Base-by-base conservation (phyloP, 2,113 vertebrate species). In the Apus apus region DNA sequence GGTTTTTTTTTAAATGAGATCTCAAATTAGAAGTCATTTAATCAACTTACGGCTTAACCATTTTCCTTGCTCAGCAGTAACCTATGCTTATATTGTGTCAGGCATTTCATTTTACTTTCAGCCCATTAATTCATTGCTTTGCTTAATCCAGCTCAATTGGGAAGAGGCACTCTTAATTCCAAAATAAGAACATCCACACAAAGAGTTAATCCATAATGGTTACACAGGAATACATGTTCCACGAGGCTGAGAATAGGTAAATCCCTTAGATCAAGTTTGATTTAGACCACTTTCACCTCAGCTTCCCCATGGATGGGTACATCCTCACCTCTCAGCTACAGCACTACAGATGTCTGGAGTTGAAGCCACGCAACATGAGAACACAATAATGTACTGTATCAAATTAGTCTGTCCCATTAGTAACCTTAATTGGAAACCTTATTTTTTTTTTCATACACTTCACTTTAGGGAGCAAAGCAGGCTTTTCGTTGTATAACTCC, bases 341-440 rank as follows among this genome's bases (percentile, higher is more conserved):
- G 46, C 36, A 62, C 18, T 4, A 17, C 0, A 4, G 46, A 2
- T 15, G 5, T 0, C 50, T 29, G 89, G 54, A 46, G 56, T 10
- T 22, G 30, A 27, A 81, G 23, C 8, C 54, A 14, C 1, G 19
- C 14, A 58, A 26, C 40, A 53, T 36, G 9, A 30, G 6, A 64
- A 32, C 18, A 46, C 15, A 51, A 9, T 15, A 1, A 66, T 62
- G 60, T 25, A 8, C 11, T 4, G 8, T 38, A 36, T 11, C 46
- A 58, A 74, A 56, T 36, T 5, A 48, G 9, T 64, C 71, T 54
- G 43, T 45, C 67, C 70, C 58, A 79, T 82, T 32, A 76, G 38
- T 3, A 45, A 68, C 34, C 66, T 64, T 12, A 72, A 75, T 15
- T 40, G 19, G 54, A 53, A 79, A 76, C 48, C 60, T 32, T 30